Conservation (phyloP, 2,888 invertebrate genomes). For the Euphydryas editha region DNA sequence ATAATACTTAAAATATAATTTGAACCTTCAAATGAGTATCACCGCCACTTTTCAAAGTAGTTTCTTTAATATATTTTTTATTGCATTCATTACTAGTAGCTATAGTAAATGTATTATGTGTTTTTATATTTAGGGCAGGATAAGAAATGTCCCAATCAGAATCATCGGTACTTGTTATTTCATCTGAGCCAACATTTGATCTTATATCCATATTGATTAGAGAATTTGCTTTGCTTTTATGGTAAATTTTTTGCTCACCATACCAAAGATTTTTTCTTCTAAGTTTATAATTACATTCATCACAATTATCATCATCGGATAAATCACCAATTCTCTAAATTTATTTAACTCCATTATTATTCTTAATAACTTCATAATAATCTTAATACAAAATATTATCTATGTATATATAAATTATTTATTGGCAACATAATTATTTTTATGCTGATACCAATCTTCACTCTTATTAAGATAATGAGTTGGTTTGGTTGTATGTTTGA, state of each 20-base stretch:
- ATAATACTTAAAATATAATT: conserved; percentile 6
- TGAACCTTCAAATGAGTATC: conserved; percentile 70
- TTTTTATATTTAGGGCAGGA: conserved; percentile 72
- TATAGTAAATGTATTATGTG: conserved; percentile 75
- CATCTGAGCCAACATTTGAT: conserved; percentile 63
- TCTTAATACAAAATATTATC: too few relatives aligned
- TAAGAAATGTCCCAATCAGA: conserved; percentile 78
- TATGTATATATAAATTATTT: too few relatives aligned
- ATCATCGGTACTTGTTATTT: conserved; percentile 70
- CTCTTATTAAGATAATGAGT: too few relatives aligned
- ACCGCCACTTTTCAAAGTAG: conserved; percentile 72
- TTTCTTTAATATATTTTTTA: conserved; percentile 65
- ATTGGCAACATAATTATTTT: not conserved
- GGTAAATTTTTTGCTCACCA: conserved; percentile 71
- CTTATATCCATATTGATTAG: conserved; percentile 37
- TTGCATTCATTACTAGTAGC: conserved; percentile 67
- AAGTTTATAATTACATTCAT: conserved; percentile 47
- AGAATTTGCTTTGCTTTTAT: conserved; percentile 66
- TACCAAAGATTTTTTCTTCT: conserved; percentile 59
- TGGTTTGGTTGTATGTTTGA: too few relatives aligned
- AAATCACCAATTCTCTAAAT: conserved; percentile 68
- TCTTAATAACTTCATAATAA: not conserved
- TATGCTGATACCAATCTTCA: not conserved
- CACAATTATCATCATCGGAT: conserved; percentile 67
- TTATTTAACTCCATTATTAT: conserved; percentile 2